These are phyloP conservation scores for Sorex araneus DNA, from an alignment of 2,113 vertebrate genomes.

Conservation along the genomic window DNA sequence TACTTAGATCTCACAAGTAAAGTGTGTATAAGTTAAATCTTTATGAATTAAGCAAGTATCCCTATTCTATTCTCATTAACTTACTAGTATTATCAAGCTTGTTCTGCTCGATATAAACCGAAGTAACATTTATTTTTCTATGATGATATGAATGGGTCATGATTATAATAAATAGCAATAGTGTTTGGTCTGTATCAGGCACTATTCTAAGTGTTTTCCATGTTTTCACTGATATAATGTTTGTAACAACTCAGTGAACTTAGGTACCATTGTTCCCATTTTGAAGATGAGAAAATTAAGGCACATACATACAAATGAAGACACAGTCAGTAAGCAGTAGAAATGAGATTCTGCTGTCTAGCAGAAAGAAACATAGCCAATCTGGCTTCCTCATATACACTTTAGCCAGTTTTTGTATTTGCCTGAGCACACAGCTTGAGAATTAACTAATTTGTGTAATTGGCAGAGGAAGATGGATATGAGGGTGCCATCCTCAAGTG, in stretches of 20 bases:
- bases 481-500: background rate
- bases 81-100: background rate
- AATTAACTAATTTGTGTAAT: background rate
- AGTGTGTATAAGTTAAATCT: background rate
- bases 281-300: background rate
- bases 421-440: background rate
- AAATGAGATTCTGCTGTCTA: background rate
- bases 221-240: background rate
- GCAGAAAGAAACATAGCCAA: background rate
- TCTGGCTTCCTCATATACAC: background rate
- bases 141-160: background rate
- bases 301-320: background rate
- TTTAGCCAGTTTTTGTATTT: background rate
- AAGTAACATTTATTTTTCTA: background rate
- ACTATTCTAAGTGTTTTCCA: background rate
- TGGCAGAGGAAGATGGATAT: background rate
- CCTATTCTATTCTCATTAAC: background rate
- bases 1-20: background rate
- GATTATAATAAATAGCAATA: background rate
- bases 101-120: background rate
- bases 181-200: background rate
- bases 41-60: background rate
- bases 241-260: background rate
- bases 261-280: background rate
- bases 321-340: background rate